Conservation (phyloP, 2,888 invertebrate species). For the Callyntrura guangdongensis region DNA sequence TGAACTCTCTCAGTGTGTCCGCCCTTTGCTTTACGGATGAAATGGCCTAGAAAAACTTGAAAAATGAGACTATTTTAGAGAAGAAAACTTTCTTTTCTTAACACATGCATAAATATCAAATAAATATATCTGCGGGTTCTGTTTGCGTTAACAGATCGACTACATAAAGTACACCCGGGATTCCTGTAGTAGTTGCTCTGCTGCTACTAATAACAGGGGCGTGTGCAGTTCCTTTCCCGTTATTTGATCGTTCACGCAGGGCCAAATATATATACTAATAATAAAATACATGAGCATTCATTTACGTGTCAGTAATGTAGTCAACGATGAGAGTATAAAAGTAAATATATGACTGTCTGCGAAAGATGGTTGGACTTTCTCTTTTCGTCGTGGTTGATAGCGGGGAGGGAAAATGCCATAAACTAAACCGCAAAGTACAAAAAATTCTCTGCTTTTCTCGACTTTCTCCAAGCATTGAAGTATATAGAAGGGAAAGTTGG, state of each 20-base stretch:
- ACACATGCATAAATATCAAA: constrained; percentile 77
- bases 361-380: not conserved
- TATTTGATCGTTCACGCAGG: constrained; percentile 2
- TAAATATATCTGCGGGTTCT: constrained; percentile 67
- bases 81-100: constrained; percentile 74
- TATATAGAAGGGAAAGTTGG: no score
- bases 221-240: not conserved
- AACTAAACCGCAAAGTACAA: constrained; percentile 58
- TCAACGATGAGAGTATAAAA: constrained; percentile 59
- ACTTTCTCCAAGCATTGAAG: not conserved
- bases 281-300: constrained; percentile 34
- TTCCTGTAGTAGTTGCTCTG: not conserved
- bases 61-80: constrained; percentile 78
- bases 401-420: constrained; percentile 16
- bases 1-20: no score
- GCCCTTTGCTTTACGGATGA: constrained; percentile 74
- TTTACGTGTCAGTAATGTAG: constrained; percentile 68
- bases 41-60: constrained; percentile 80
- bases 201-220: not conserved
- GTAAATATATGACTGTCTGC: constrained; percentile 32
- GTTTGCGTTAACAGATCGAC: constrained; percentile 20
- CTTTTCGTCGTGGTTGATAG: not conserved
- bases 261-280: not conserved
- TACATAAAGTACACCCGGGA: constrained; percentile 34
- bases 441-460: not conserved